Evolutionary conservation across 1,140 invertebrate species (phyloP), one percentile per base, ranked within the genome.

Genomic region (Ips nitidus): DNA sequence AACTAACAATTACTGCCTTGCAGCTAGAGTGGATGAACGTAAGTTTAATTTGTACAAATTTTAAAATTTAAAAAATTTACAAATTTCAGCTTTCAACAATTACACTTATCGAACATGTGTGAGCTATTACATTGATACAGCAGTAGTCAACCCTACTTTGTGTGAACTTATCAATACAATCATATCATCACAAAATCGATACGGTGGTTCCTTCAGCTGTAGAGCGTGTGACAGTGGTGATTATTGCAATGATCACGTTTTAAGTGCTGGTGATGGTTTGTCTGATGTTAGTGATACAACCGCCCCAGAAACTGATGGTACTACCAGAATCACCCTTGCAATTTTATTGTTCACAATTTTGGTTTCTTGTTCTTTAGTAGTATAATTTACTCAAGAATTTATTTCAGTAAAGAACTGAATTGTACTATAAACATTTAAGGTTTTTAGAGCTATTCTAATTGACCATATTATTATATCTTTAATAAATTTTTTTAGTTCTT

Each of bases 221-320:
- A 63, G 61, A 36, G 3, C 52, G 5, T 63, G 61, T 36, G 52
- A 61, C 37, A 1, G 41, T 52, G 6, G 3, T 8, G 52, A 63
- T 53, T 63, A n/a, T n/a, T 63, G 61, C n/a, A 52, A 63, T 53
- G 40, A 4, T 2, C 45, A 63, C 4, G 52, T 42, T 38, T 53
- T 63, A 36, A 6, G 38, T 38, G 45, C 7, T 7, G 47, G 47
- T n/a, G 42, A 52, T 63, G 61, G 61, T 6, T 22, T 50, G 22
- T 22, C 22, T 22, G 22, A 22, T 22, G 22, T 22, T 22, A 22
- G 22, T 22, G 22, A 22, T 22, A 22, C 22, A 22, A 22, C 22
- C 22, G 22, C 22, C 0, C 22, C 22, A 22, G 22, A 22, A 0
- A 22, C 22, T 22, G 22, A 22, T 22, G 22, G 22, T 22, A 22